Base-by-base conservation (phyloP, 2,888 invertebrate species). In the Andrena flavipes region DNA sequence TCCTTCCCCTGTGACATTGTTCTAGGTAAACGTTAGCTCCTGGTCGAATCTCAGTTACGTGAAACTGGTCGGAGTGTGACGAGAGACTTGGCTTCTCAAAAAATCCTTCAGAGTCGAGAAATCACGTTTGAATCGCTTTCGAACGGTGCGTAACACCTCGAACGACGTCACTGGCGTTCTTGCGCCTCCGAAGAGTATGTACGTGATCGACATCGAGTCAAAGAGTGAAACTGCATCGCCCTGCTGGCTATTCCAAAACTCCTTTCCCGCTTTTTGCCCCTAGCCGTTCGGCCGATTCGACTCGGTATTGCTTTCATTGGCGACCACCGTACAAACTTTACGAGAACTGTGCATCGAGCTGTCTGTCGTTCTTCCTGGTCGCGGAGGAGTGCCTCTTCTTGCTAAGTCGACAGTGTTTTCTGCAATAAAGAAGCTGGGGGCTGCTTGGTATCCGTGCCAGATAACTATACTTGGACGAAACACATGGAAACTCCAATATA, bases 41-140 rank as follows among this genome's bases (percentile, higher is more conserved):
- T 42, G 23, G 54, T 33, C 48, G 48, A 65, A 80, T 62, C 35
- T 33, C 23, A n/a, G 63, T 88, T 87, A 82, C 71, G 56, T 80
- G 87, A 87, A 20, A 70, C 35, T 81, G 69, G 68, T 23, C 63
- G 54, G 56, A 49, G 51, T 71, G 68, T 87, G 83, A 65, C 83
- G 77, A 85, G 78, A 82, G 68, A 48, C 70, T 23, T 64, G 26
- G 62, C 64, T 81, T 51, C 42, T 80, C 71, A 33, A 86, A 81
- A 86, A 80, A 77, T 65, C 48, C 65, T 65, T 42, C 42, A 5
- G 42, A 1, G 4, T 5, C 42, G 42, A 42, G 42, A 42, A 42
- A 10, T 42, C 42, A 4, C 42, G 42, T 4, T 42, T 13, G 42
- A 13, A 42, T 42, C 42, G 13, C 42, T 42, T 42, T 78, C 78